Evolutionary conservation across 35 echinoderm and acorn worm genomes (phyloP), one percentile per base, ranked within the genome.

Genomic region (Heliocidaris erythrogramma): DNA sequence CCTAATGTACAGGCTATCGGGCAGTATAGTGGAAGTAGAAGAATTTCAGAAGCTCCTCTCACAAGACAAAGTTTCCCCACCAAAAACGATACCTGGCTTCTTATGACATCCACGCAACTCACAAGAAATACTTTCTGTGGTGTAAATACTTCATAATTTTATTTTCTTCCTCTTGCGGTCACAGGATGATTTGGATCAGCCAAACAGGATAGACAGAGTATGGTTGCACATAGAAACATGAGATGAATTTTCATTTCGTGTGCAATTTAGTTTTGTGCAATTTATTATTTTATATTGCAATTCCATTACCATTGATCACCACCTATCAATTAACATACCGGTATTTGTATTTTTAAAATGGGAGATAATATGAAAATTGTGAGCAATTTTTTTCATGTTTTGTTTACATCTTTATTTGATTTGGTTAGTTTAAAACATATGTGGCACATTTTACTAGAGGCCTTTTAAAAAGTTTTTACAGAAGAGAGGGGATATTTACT

Each of bases 21-120:
- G 94, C 88, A 95, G 94, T 71, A 92, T 95, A 49, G 17, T 56
- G 49, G 53, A 69, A n/a, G 53, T 95, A 42, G 48, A 90, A 48
- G 94, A 95, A 48, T 95, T 95, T 69, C 94, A 95, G 87, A 30
- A 24, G 90, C 90, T 95, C 16, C 94, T 95, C 31, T 92, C 91
- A 24, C 47, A 92, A 49, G 91, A 59, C 50, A 52, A 49, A 59
- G 49, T 48, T 0, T 11, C 16, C 32, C 4, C 47, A 92, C 29
- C 91, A 49, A 92, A 50, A 7, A 59, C 2, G 50, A 59, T 30
- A 27, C 47, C 91, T 27, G 91, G 91, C 29, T 92, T 50, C 49
- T 92, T 59, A 92, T 92, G 91, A 92, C 91, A 92, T 32, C 31
- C 27, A 24, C 87, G 17, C 14, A 48, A 89, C 31, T 89, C 30